Conservation (phyloP, 2,797 vertebrate genomes). For the Hipposideros larvatus region DNA sequence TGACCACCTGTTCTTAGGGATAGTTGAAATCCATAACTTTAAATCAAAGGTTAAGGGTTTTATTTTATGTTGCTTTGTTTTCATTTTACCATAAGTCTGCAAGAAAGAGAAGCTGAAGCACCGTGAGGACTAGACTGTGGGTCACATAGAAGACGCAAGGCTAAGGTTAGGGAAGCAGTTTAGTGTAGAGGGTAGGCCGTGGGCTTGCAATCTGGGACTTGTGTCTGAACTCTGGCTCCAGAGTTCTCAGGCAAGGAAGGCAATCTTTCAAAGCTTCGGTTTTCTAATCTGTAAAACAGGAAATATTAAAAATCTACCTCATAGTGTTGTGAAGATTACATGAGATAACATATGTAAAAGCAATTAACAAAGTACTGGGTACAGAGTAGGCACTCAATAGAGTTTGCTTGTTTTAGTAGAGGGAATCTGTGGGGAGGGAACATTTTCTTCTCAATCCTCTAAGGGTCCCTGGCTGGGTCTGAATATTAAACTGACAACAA, state of each 20-base stretch:
- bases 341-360: background rate
- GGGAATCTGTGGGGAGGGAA: background rate
- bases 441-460: background rate
- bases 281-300: background rate
- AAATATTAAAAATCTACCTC: background rate
- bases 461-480: background rate
- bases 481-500: background rate
- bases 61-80: background rate
- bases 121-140: background rate
- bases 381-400: background rate
- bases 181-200: no score
- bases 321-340: background rate
- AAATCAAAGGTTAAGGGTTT: background rate
- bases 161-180: background rate
- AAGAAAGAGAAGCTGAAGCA: background rate
- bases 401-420: background rate
- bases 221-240: background rate
- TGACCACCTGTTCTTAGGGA: background rate
- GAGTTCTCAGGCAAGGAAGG: background rate
- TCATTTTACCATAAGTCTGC: background rate
- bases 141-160: background rate
- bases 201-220: background rate
- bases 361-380: background rate
- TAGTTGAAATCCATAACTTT: background rate
- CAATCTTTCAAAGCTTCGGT: background rate